Evolutionary conservation across 2,113 vertebrate genomes (phyloP).

Genomic region (Myodes glareolus): DNA sequence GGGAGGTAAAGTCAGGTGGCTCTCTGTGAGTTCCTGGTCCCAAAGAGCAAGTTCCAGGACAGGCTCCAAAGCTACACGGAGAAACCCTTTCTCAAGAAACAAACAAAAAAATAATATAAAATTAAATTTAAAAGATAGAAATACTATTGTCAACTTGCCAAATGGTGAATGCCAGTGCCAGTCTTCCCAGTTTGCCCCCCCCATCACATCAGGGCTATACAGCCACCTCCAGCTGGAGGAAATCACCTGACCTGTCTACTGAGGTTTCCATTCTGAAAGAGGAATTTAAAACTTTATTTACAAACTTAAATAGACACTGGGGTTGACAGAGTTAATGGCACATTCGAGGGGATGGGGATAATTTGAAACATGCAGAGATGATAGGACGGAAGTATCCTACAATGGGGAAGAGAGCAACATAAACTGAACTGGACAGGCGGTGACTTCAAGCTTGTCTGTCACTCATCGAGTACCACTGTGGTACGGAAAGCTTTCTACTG

Average conservation of each 20-base stretch:
- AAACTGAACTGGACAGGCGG: not conserved
- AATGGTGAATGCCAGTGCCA: not conserved
- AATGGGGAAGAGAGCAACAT: not conserved
- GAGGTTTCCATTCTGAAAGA: not conserved
- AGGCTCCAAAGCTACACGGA: no score
- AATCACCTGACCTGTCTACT: not conserved
- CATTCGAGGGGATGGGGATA: not conserved
- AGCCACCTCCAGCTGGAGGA: no score
- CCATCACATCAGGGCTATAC: not conserved
- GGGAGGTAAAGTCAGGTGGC: no score
- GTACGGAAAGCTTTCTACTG: not conserved
- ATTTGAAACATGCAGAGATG: not conserved
- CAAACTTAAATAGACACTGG: not conserved
- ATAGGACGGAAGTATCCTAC: not conserved
- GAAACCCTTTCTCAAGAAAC: no score
- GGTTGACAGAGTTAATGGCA: not conserved
- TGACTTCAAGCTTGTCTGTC: not conserved
- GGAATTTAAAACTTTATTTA: not conserved
- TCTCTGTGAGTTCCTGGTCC: no score
- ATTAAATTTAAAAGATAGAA: no score
- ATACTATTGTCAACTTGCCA: not conserved
- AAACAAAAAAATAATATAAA: no score
- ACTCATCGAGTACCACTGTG: accelerated
- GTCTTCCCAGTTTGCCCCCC: not conserved
- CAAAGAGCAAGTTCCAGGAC: no score